phyloP scores from a whole-genome alignment of 2,888 invertebrate species.

The Petrolisthes manimaculis region DNA sequence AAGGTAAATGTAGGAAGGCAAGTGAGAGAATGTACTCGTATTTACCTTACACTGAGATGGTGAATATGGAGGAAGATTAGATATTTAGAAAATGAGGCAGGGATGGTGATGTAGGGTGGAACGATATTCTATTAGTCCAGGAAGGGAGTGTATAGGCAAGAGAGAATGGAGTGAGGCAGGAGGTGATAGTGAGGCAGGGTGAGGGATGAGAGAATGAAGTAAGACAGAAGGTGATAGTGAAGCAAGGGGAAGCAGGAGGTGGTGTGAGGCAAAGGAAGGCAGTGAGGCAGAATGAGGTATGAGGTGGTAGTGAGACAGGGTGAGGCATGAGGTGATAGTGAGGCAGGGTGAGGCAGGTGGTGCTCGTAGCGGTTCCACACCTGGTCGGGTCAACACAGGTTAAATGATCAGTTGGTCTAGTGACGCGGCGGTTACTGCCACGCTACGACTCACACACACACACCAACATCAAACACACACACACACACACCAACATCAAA shows the following conservation, averaged over 20 bases:
- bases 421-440: not conserved
- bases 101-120: not conserved
- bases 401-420: conserved; percentile 3
- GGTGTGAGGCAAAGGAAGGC: not conserved
- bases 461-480: no score
- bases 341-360: not conserved
- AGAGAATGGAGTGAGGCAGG: not conserved
- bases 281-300: not conserved
- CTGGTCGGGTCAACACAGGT: conserved; percentile 18
- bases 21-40: no score
- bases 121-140: not conserved
- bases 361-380: not conserved
- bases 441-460: not conserved
- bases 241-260: not conserved
- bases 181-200: not conserved
- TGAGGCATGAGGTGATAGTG: not conserved
- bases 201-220: not conserved
- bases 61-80: no score
- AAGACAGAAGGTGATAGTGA: not conserved
- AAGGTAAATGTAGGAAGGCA: no score
- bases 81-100: not conserved
- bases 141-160: not conserved
- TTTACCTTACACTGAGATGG: no score
- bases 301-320: not conserved
- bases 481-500: no score